Percentiles rank a stretch among this genome's conserved stretches.
phyloP scores from a whole-genome alignment of 2,888 invertebrate genomes.

The Steinernema carpocapsae region DNA sequence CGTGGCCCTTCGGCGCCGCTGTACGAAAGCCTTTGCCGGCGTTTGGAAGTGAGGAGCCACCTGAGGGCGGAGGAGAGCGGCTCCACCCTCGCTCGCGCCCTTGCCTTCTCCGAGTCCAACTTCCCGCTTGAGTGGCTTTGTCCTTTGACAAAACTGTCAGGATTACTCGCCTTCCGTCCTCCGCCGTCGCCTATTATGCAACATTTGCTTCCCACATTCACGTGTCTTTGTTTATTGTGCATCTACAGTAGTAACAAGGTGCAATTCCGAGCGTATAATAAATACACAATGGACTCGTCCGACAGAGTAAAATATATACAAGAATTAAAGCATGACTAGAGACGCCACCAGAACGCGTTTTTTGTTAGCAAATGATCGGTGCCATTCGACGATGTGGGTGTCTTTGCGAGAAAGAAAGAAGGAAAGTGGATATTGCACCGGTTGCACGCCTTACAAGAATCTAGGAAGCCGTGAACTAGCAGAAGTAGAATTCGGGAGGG shows the following conservation, averaged over 20 bases:
- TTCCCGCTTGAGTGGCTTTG: slow-evolving; percentile 23
- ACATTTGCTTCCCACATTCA: neutral
- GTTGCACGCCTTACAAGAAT: neutral
- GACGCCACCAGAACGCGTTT: neutral
- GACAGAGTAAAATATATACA: slow-evolving; percentile 13
- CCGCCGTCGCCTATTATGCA: neutral
- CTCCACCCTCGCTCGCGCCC: slow-evolving; percentile 15
- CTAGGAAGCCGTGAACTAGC: neutral
- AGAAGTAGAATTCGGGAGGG: neutral
- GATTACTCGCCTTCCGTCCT: neutral
- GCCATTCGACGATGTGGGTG: neutral
- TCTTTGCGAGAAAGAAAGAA: neutral
- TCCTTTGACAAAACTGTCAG: neutral
- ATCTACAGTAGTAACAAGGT: neutral
- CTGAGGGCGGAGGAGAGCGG: neutral
- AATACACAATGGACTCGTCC: slow-evolving; percentile 1
- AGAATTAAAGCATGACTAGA: slow-evolving; percentile 30
- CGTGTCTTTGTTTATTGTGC: slow-evolving; percentile 15
- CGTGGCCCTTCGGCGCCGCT: slow-evolving; percentile 32
- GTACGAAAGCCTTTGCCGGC: slow-evolving; percentile 27
- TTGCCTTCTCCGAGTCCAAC: neutral
- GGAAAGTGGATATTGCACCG: neutral
- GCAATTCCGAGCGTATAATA: neutral
- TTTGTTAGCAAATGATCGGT: too few species aligned
- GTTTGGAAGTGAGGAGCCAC: slow-evolving; percentile 8